Base-by-base conservation (phyloP, 2,797 vertebrate genomes). In the Nannoperca australis region DNA sequence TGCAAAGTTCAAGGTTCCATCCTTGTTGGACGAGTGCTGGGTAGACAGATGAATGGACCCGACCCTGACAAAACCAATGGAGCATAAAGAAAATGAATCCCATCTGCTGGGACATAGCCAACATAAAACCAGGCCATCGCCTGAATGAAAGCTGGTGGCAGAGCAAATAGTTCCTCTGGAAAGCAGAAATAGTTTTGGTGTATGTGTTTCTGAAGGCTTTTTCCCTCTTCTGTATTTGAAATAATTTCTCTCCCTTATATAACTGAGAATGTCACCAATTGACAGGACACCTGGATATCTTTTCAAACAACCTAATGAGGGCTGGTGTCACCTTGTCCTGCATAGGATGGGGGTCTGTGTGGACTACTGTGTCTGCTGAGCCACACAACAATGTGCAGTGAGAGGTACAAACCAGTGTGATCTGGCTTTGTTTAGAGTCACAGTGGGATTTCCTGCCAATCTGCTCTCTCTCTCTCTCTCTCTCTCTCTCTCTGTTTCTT, bases 371-470 rank as follows among this genome's bases (percentile, higher is more conserved):
- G 78, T 79, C 81, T 69, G 53, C 70, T 49, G 74, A 74, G 30
- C 64, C 55, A 65, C 58, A 73, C 22, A 15, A 76, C 18, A 1
- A 54, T 65, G 44, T 82, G 78, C 63, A 78, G 73, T 73, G 60
- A 78, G 81, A 85, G 72, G 81, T 76, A 59, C 68, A 68, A 81
- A 56, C 65, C 64, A 80, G 65, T 78, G 81, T 79, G 79, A 85
- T 77, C 74, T 73, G 63, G 76, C 78, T 91, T 89, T 88, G 79
- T 85, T 87, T 76, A 60, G 59, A 60, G 64, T 49, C 80, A 77
- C 80, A 47, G 76, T 84, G 80, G 88, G 78, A 85, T 86, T 88
- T 89, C 75, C 81, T 91, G 78, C 80, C 85, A 85, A 30, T 91
- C 80, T 85, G 73, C 30, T 38, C 47, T 34, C 50, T 22, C 47